Conservation (phyloP, 2,113 vertebrate species). For the Amia ocellicauda region DNA sequence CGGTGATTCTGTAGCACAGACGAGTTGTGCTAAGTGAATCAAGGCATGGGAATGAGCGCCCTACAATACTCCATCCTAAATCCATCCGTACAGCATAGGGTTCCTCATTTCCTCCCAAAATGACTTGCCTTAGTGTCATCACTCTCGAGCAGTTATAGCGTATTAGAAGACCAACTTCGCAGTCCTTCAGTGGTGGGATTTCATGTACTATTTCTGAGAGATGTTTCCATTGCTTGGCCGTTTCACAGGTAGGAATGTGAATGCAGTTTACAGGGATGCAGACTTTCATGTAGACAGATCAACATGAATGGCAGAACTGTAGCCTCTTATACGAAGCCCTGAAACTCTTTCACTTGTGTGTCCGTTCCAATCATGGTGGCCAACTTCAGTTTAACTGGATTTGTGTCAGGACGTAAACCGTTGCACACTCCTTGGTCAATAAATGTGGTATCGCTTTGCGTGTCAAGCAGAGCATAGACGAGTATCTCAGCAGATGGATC, state of each 20-base stretch:
- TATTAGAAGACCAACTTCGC: slow-evolving; percentile 19
- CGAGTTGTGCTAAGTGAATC: neutral
- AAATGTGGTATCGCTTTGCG: slow-evolving; percentile 6
- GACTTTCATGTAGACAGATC: slow-evolving; percentile 12
- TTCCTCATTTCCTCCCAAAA: slow-evolving; percentile 19
- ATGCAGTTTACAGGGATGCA: slow-evolving; percentile 14
- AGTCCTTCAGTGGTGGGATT: slow-evolving; percentile 8
- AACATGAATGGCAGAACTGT: neutral
- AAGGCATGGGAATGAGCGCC: neutral
- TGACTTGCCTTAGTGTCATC: slow-evolving; percentile 13
- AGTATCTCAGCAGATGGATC: slow-evolving; percentile 1
- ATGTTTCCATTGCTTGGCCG: slow-evolving; percentile 10
- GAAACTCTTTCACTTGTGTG: slow-evolving; percentile 8
- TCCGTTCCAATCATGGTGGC: slow-evolving; percentile 20
- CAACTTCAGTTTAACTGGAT: slow-evolving; percentile 22
- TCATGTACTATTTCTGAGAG: slow-evolving; percentile 13
- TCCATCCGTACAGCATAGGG: slow-evolving; percentile 17
- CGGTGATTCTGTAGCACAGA: neutral
- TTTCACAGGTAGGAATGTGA: slow-evolving; percentile 21
- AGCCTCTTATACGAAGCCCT: slow-evolving; percentile 14
- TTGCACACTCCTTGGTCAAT: neutral
- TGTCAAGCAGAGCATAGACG: slow-evolving; percentile 13
- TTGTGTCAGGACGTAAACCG: neutral
- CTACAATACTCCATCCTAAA: slow-evolving; percentile 20
- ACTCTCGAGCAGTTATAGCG: slow-evolving; percentile 20